Conservation (phyloP, 2,113 vertebrate genomes). For the Melierax canorus region DNA sequence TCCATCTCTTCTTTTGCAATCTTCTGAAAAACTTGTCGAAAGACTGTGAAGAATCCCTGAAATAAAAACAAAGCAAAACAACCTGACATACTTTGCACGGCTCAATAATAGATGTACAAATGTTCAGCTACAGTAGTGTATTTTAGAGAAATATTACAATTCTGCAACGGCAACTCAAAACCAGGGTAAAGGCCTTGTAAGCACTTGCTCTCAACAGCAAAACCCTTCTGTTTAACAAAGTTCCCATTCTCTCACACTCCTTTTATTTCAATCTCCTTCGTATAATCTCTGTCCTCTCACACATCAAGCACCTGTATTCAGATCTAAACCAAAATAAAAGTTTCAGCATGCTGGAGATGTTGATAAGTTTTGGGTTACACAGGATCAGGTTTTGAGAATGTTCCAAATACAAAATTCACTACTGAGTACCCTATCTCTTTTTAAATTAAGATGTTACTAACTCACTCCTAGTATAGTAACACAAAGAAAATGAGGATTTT, state of each 20-base stretch:
- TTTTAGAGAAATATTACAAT: background rate
- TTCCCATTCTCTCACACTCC: background rate
- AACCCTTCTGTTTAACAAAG: background rate
- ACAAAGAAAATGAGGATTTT: background rate
- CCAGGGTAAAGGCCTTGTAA: background rate
- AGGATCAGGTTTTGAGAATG: background rate
- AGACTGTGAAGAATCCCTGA: conserved; percentile 91
- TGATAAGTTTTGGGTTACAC: background rate
- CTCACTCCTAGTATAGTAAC: background rate
- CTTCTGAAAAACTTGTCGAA: conserved; percentile 87
- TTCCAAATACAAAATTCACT: background rate
- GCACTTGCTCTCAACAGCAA: background rate
- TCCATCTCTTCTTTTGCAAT: conserved; percentile 91
- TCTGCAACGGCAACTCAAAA: background rate
- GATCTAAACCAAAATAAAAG: background rate
- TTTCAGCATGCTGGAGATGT: background rate
- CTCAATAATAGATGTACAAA: background rate
- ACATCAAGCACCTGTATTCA: background rate
- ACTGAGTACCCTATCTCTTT: background rate
- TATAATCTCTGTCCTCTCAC: too few relatives aligned
- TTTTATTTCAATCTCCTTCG: background rate
- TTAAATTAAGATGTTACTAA: background rate
- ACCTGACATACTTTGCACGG: background rate
- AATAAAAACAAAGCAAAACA: background rate
- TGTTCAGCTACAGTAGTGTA: background rate